Percentiles rank a stretch among this genome's conserved stretches.
Evolutionary conservation across 2,888 invertebrate genomes (phyloP).

Genomic region (Leptopilina myrica): DNA sequence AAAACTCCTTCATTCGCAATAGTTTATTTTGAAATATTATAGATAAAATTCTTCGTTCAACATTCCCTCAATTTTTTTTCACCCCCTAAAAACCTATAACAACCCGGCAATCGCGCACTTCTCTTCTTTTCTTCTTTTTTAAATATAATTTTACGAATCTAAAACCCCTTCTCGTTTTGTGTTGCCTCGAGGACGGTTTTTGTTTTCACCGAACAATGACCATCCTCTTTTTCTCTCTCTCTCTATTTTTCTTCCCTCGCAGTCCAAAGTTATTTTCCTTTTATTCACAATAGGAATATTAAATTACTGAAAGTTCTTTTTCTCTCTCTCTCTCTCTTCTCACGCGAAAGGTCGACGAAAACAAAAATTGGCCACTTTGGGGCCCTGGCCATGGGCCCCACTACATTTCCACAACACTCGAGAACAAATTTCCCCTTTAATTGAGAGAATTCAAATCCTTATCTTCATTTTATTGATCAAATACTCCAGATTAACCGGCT

Average conservation of each 20-base stretch:
- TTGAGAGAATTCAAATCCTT: conserved; percentile 13
- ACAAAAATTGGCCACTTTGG: conserved; percentile 54
- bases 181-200: conserved; percentile 17
- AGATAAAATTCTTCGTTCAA: conserved; percentile 2
- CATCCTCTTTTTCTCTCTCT: not conserved
- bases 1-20: conserved; percentile 1
- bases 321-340: too few relatives aligned
- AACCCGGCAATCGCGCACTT: conserved; percentile 23
- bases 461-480: conserved; percentile 22
- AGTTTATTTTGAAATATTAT: not conserved
- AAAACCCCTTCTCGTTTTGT: not conserved
- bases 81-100: not conserved
- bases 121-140: not conserved
- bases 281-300: too few relatives aligned
- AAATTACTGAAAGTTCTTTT: too few relatives aligned
- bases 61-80: not conserved
- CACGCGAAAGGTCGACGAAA: too few relatives aligned
- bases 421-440: conserved; percentile 19
- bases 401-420: conserved; percentile 60
- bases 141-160: conserved; percentile 22
- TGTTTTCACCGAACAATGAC: conserved; percentile 12
- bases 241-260: not conserved
- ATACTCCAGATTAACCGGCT: conserved; percentile 11
- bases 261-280: not conserved
- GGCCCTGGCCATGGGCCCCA: conserved; percentile 62